Evolutionary conservation across 2,888 invertebrate genomes (phyloP).

Genomic region (Linnaemya tessellans): DNA sequence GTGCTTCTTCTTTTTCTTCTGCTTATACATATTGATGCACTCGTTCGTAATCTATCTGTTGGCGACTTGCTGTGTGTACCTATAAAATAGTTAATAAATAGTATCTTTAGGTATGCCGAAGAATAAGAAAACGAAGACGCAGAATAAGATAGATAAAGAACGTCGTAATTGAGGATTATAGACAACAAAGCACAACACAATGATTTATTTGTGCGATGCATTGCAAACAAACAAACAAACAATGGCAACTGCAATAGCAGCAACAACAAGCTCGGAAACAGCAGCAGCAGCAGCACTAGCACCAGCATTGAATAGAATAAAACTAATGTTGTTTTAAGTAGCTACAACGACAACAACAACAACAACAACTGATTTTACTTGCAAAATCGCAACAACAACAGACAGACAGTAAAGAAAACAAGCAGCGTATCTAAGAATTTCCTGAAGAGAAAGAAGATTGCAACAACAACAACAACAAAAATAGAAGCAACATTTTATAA

Average conservation of each 20-base stretch:
- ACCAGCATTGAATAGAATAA: constrained; percentile 41
- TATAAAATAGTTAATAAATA: constrained; percentile 40
- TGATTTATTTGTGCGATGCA: constrained; percentile 64
- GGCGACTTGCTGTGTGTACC: constrained; percentile 21
- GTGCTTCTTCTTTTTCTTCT: constrained; percentile 20
- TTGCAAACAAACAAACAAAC: constrained; percentile 43
- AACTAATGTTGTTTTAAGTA: constrained; percentile 68
- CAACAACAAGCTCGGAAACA: constrained; percentile 4
- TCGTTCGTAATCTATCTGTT: background rate
- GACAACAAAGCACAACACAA: constrained; percentile 68
- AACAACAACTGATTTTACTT: constrained; percentile 48
- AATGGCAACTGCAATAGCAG: constrained; percentile 30
- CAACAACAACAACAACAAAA: constrained; percentile 13
- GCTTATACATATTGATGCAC: background rate
- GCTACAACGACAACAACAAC: constrained; percentile 48
- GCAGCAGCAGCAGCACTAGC: constrained; percentile 8
- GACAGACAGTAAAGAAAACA: background rate
- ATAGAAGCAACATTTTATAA: constrained; percentile 28
- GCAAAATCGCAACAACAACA: constrained; percentile 28
- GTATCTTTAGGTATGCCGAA: constrained; percentile 46
- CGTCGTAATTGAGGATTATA: constrained; percentile 71
- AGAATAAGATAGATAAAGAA: constrained; percentile 47
- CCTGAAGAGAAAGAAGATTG: constrained; percentile 47
- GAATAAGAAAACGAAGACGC: constrained; percentile 35
- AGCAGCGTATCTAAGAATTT: constrained; percentile 57